A percentile compares a stretch with the other conserved stretches of the same genome.
phyloP scores from a whole-genome alignment of 2,113 vertebrate genomes.

The Amblyopsis rosae region DNA sequence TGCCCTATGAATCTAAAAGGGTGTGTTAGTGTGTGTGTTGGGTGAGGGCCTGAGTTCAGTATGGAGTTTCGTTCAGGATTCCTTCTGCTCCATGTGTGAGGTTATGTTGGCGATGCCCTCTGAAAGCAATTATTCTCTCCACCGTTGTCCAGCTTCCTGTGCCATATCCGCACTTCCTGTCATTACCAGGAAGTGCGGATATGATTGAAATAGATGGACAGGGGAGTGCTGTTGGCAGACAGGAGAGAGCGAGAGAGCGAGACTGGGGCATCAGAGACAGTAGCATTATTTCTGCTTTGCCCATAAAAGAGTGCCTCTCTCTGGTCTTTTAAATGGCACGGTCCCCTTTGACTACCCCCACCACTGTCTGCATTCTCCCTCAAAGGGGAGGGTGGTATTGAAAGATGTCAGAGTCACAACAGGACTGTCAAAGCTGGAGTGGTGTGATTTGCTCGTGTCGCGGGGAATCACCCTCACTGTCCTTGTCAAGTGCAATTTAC shows the following conservation, averaged over 20 bases:
- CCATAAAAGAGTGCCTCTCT: conserved; percentile 51
- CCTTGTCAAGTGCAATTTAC: conserved; percentile 24
- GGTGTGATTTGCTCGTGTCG: conserved; percentile 48
- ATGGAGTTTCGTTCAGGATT: background rate
- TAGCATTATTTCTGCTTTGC: conserved; percentile 56
- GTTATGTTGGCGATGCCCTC: background rate
- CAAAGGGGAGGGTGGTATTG: conserved; percentile 38
- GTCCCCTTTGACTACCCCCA: conserved; percentile 17
- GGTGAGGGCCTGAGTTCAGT: background rate
- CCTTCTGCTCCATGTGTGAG: too few relatives aligned
- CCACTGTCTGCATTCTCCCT: conserved; percentile 42
- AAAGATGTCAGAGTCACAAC: conserved; percentile 52
- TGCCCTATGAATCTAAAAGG: conserved; percentile 53
- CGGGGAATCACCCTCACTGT: conserved; percentile 49
- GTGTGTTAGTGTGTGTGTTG: conserved; percentile 9
- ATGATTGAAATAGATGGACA: conserved; percentile 49
- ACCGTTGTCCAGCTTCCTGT: conserved; percentile 24
- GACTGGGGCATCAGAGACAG: conserved; percentile 37
- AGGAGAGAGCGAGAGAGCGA: conserved; percentile 21
- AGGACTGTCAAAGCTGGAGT: conserved; percentile 46
- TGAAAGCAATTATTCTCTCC: conserved; percentile 13
- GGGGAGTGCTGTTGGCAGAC: conserved; percentile 53
- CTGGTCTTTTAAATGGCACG: conserved; percentile 56
- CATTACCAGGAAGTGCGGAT: conserved; percentile 48
- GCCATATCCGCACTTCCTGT: conserved; percentile 60